Evolutionary conservation across 1,140 invertebrate species (phyloP), one percentile per base, ranked within the genome.

Genomic region (Drosophila kohkoa): DNA sequence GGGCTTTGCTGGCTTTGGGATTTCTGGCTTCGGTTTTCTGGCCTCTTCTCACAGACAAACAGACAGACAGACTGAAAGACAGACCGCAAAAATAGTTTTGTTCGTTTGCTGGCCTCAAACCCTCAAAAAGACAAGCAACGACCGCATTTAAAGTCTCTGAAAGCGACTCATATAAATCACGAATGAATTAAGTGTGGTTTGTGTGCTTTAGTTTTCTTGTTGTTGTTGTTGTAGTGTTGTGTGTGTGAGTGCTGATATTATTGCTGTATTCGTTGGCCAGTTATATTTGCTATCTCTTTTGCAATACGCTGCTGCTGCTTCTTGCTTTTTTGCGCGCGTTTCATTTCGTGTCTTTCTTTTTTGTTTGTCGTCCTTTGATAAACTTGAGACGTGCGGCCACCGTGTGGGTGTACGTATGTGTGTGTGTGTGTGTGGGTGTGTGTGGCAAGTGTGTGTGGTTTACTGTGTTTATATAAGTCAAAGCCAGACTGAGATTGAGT

Each of bases 121-220:
- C 32, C 46, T 5, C 30, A 5, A 38, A 55, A 10, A 81, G 62
- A 69, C 67, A 72, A 83, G 75, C 75, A 58, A 72, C 52, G 81
- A 75, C 79, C 85, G 81, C 81, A 89, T 79, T 89, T 89, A 74
- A 89, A 89, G 81, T 81, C 85, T 64, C 67, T 65, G 65, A 89
- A 89, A 90, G 77, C 78, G 73, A 79, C 78, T 85, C 81, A 79
- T 85, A 89, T 89, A 89, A 89, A 89, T 89, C 85, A 89, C 81
- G 81, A 81, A 90, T 89, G 86, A 90, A 89, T 89, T 89, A 89
- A 89, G 85, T 89, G 86, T 77, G 86, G 77, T 77, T 70, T 49
- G 49, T 74, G 15, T 57, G 54, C 41, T 54, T 52, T 55, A 49
- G 65, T 15, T 15, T 69, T 60, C 30, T 45, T 54, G 35, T n/a